Base-by-base conservation (phyloP, 2,113 vertebrate species). In the Paratilapia polleni region DNA sequence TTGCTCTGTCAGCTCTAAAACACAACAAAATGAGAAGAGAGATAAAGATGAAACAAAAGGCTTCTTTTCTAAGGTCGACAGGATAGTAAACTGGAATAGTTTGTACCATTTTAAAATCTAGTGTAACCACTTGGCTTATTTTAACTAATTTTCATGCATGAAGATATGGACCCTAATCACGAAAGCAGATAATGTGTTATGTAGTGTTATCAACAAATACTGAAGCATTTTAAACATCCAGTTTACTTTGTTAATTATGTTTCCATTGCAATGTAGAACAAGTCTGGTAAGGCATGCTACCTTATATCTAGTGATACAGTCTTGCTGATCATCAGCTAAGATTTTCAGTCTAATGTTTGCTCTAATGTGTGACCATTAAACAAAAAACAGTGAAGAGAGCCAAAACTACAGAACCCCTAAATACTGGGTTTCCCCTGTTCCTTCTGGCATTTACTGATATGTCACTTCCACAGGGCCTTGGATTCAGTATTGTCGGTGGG, bases 401-500 rank as follows among this genome's bases (percentile, higher is more conserved):
- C 26, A 24, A 70, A 28, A 70, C 19, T 6, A 12, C 5, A 49
- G 43, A 31, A 31, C 15, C 66, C 5, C 20, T 1, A n/a, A 52
- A 52, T 15, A 52, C 49, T 52, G 17, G 15, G 41, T 7, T 70
- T 24, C 61, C 22, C 1, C 13, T 12, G 4, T 26, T 22, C 22
- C 64, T 20, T 15, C 54, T 77, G 38, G 36, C 20, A 59, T 68
- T 60, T 3, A 49, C 11, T 68, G 43, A 26, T 7, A 20, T 76
- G 11, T 78, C 1, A 31, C 34, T 64, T 58, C 80, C 57, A 11
- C 26, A 99, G 98, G 98, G 98, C 52, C 97, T 99, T 38, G 97
- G 98, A 63, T 99, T 99, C 94, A 99, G 98, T 87, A 98, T 99
- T 81, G 98, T 99, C 66, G 98, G 98, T 66, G 98, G 98, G 19